These are phyloP conservation scores for Protonibea diacanthus DNA, from an alignment of 2,797 vertebrate genomes.

Conservation along the genomic window DNA sequence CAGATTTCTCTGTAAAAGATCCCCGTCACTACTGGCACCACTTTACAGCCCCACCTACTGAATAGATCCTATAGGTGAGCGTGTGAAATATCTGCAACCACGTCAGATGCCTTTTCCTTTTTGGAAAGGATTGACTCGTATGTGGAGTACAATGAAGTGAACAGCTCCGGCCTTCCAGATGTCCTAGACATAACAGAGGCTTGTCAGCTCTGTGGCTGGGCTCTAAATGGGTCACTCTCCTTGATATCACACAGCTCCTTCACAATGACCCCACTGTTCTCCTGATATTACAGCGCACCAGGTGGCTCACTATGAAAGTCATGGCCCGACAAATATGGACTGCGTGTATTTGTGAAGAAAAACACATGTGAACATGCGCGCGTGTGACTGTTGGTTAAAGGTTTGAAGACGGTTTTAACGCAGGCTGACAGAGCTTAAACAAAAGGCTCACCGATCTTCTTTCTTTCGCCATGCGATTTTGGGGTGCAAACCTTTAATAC, in stretches of 20 bases:
- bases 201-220: constrained; percentile 77
- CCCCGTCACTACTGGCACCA: constrained; percentile 40
- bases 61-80: constrained; percentile 51
- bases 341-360: constrained; percentile 47
- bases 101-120: constrained; percentile 50
- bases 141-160: constrained; percentile 46
- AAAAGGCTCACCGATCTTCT: constrained; percentile 27
- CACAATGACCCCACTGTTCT: constrained; percentile 86
- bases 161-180: constrained; percentile 75
- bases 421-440: constrained; percentile 1
- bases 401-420: constrained; percentile 27
- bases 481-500: constrained; percentile 34
- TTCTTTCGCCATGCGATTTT: constrained; percentile 21
- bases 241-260: constrained; percentile 82
- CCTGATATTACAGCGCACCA: constrained; percentile 84
- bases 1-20: constrained; percentile 62
- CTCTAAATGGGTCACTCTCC: constrained; percentile 85
- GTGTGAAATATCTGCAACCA: constrained; percentile 60
- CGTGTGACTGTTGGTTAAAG: background rate
- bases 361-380: constrained; percentile 21
- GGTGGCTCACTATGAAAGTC: constrained; percentile 82
- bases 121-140: constrained; percentile 48
- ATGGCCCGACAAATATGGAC: constrained; percentile 73
- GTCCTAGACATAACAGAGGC: constrained; percentile 83
- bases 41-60: constrained; percentile 40